phyloP scores from a whole-genome alignment of 2,797 vertebrate genomes.

The Miichthys miiuy region DNA sequence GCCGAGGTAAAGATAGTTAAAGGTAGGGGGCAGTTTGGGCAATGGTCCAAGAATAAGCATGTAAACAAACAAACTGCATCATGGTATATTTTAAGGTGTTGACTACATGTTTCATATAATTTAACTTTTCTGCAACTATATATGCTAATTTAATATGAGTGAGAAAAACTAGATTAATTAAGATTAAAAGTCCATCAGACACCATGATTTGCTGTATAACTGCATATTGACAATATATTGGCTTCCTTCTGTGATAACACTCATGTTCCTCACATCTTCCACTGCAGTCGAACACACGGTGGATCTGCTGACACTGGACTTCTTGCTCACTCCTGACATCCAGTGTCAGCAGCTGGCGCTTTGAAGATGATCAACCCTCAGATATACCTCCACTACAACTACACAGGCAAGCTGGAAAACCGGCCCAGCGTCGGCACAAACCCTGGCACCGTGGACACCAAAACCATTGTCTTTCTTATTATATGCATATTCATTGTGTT shows the following conservation, averaged over 20 bases:
- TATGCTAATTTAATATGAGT: background rate
- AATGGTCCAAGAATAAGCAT: constrained; percentile 8
- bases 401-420: constrained; percentile 90
- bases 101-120: background rate
- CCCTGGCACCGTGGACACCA: constrained; percentile 62
- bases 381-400: constrained; percentile 90
- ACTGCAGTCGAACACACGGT: constrained; percentile 42
- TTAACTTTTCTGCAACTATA: background rate
- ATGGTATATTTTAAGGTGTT: background rate
- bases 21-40: background rate
- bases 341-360: constrained; percentile 57
- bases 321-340: constrained; percentile 61
- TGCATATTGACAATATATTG: background rate
- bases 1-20: background rate
- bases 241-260: constrained; percentile 1
- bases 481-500: constrained; percentile 92
- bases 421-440: constrained; percentile 74
- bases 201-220: background rate
- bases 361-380: constrained; percentile 73
- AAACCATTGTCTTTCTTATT: constrained; percentile 87
- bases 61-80: constrained; percentile 34
- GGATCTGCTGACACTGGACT: constrained; percentile 42
- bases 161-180: background rate
- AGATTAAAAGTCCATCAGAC: background rate
- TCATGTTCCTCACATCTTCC: constrained; percentile 8